A percentile compares a stretch with the other conserved stretches of the same genome.
Conservation (phyloP, 2,888 invertebrate genomes). For the Cybosia mesomella region DNA sequence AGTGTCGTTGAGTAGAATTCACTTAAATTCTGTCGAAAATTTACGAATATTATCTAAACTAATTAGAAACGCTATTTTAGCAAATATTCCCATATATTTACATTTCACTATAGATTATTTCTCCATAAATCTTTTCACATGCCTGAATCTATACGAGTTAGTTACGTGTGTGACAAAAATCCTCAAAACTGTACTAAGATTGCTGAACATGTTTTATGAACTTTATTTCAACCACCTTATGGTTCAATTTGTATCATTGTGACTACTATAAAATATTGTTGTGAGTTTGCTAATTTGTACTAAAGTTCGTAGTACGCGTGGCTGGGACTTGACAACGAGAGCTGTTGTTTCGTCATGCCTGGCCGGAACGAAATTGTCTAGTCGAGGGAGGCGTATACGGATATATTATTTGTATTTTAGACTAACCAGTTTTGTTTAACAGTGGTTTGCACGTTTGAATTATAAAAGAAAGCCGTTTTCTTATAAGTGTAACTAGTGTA, state of each 20-base stretch:
- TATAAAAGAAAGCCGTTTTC: too few relatives aligned
- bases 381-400: conserved; percentile 62
- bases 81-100: conserved; percentile 38
- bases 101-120: conserved; percentile 55
- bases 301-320: conserved; percentile 72
- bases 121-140: conserved; percentile 69
- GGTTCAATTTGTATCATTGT: conserved; percentile 36
- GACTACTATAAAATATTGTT: conserved; percentile 30
- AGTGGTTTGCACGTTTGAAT: too few relatives aligned
- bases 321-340: conserved; percentile 76
- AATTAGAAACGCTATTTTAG: conserved; percentile 16
- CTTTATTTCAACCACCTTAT: conserved; percentile 31
- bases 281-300: conserved; percentile 62
- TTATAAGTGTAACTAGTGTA: too few relatives aligned
- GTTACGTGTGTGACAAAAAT: conserved; percentile 52
- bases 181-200: conserved; percentile 42
- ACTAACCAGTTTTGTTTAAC: too few relatives aligned
- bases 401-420: conserved; percentile 17
- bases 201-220: conserved; percentile 15
- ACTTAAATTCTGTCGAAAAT: too few relatives aligned
- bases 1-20: too few relatives aligned
- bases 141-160: conserved; percentile 64
- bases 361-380: conserved; percentile 82
- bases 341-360: conserved; percentile 79
- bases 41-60: conserved; percentile 1